Conservation (phyloP, 2,113 vertebrate genomes). For the Lepus europaeus region DNA sequence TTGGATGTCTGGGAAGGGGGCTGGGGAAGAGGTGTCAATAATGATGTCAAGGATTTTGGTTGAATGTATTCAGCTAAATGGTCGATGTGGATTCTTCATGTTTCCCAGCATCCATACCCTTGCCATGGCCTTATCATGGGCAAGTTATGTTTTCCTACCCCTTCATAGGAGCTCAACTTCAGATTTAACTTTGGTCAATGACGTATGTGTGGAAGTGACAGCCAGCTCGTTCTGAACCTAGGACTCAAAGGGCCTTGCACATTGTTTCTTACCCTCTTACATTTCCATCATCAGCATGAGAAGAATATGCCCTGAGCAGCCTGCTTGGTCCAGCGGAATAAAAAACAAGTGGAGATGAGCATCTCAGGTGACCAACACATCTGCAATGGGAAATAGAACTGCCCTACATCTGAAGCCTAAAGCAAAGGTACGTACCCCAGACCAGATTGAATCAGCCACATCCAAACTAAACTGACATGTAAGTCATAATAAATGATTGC, state of each 20-base stretch:
- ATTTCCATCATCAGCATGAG: not conserved
- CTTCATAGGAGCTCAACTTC: not conserved
- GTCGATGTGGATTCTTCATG: not conserved
- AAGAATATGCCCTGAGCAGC: not conserved
- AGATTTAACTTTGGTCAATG: not conserved
- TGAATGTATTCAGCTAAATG: not conserved
- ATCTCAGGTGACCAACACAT: not conserved
- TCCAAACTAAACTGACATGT: not conserved
- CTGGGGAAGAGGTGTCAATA: slow-evolving; percentile 35
- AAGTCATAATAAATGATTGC: not conserved
- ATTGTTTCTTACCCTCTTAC: not conserved
- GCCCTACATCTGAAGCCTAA: not conserved
- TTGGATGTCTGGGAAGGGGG: not conserved
- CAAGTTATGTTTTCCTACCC: not conserved
- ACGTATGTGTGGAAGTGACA: not conserved
- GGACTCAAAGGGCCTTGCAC: not conserved
- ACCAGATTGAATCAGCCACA: not conserved
- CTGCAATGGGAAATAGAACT: not conserved
- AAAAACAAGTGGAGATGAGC: not conserved
- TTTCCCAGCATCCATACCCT: not conserved
- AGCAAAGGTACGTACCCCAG: not conserved
- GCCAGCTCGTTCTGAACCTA: not conserved
- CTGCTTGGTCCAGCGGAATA: not conserved
- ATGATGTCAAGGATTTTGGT: not conserved
- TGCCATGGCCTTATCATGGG: not conserved